phyloP scores from a whole-genome alignment of 2,797 vertebrate species.

The Lophotriccus pileatus region DNA sequence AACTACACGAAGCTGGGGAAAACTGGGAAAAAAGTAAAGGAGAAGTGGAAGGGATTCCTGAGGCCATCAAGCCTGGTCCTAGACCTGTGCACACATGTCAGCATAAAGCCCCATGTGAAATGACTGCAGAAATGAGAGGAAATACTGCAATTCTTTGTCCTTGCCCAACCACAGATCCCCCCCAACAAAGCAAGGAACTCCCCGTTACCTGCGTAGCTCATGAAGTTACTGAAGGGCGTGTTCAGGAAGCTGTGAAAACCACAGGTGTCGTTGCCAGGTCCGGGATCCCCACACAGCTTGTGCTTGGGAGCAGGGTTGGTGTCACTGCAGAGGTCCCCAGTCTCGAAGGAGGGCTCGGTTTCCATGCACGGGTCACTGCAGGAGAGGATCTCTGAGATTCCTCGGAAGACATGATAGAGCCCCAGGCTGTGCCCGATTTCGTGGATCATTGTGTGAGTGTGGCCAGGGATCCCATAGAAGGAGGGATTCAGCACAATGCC shows the following conservation, averaged over 20 bases:
- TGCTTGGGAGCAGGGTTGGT: conserved; percentile 96
- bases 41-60: background rate
- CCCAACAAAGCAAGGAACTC: background rate
- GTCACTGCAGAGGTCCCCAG: conserved; percentile 95
- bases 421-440: conserved; percentile 97
- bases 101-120: background rate
- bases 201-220: conserved; percentile 95
- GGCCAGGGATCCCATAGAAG: conserved; percentile 93
- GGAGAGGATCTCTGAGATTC: conserved; percentile 95
- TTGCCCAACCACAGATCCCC: background rate
- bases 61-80: background rate
- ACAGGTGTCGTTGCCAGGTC: conserved; percentile 92
- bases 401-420: conserved; percentile 96
- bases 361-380: conserved; percentile 97
- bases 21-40: background rate
- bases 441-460: conserved; percentile 98
- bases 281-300: conserved; percentile 92
- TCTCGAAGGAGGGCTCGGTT: conserved; percentile 94
- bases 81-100: background rate
- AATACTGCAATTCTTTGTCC: background rate
- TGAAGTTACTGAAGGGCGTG: conserved; percentile 97
- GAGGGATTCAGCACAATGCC: conserved; percentile 96
- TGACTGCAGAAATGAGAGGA: background rate
- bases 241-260: conserved; percentile 88
- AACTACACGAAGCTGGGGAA: background rate